Conservation (phyloP, 2,888 invertebrate species). For the Chironomus tentans region DNA sequence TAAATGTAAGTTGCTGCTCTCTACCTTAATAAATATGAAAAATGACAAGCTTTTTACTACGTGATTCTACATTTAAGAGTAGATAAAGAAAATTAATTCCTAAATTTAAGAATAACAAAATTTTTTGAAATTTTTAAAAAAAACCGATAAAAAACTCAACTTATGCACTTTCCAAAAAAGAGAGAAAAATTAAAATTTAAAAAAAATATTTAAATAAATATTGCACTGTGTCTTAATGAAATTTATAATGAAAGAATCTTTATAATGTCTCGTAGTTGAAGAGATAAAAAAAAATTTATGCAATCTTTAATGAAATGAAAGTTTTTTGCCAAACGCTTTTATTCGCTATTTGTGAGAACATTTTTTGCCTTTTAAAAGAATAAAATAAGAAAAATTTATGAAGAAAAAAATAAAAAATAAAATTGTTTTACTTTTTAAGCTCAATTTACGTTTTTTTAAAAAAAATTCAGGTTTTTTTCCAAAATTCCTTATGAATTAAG, state of each 20-base stretch:
- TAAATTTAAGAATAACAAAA: not conserved
- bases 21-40: not conserved
- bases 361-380: slow-evolving; percentile 21
- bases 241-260: not conserved
- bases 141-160: not conserved
- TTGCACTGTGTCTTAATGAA: slow-evolving; percentile 4
- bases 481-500: too few species aligned
- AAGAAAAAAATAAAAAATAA: not conserved
- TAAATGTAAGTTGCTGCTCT: too few species aligned
- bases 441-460: too few species aligned
- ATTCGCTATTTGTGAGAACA: slow-evolving; percentile 9
- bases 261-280: too few species aligned
- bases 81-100: not conserved
- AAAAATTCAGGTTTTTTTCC: too few species aligned
- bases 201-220: not conserved
- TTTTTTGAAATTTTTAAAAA: not conserved
- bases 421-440: too few species aligned
- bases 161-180: not conserved
- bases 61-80: not conserved
- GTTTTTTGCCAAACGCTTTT: slow-evolving; percentile 8
- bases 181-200: not conserved
- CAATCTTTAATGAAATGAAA: not conserved
- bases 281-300: not conserved
- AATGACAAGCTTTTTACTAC: not conserved
- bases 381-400: not conserved